Evolutionary conservation across 1,140 invertebrate genomes (phyloP).

Genomic region (Pemphigus obesinymphae): DNA sequence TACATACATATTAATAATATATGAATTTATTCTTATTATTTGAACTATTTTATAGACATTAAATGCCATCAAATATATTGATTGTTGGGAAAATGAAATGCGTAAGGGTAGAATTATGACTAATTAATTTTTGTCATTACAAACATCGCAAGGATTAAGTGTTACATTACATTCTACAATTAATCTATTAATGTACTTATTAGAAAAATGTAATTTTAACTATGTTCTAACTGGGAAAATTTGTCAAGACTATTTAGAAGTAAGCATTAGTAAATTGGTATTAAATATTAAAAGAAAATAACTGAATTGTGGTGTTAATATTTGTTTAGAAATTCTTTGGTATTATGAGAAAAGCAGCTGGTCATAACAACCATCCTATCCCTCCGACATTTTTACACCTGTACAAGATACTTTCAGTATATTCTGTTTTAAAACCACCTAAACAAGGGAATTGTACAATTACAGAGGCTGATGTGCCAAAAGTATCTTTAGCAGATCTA

Average conservation of each 20-base stretch:
- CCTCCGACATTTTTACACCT: too few species aligned
- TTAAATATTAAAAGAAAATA: not conserved
- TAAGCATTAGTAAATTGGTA: not conserved
- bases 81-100: not conserved
- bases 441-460: conserved; percentile 5
- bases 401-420: too few species aligned
- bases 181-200: not conserved
- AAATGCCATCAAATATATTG: not conserved
- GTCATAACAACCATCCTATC: too few species aligned
- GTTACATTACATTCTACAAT: not conserved
- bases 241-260: too few species aligned
- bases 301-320: not conserved
- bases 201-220: not conserved
- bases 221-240: too few species aligned
- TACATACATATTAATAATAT: too few species aligned
- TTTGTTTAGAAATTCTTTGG: not conserved
- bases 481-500: not conserved
- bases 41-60: too few species aligned
- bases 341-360: not conserved
- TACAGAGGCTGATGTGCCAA: not conserved
- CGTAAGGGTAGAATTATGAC: too few species aligned
- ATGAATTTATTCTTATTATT: too few species aligned
- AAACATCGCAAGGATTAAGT: not conserved
- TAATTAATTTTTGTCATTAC: not conserved
- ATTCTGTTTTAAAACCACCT: too few species aligned